Evolutionary conservation across 2,797 vertebrate species (phyloP).

Genomic region (Rhincodon typus): DNA sequence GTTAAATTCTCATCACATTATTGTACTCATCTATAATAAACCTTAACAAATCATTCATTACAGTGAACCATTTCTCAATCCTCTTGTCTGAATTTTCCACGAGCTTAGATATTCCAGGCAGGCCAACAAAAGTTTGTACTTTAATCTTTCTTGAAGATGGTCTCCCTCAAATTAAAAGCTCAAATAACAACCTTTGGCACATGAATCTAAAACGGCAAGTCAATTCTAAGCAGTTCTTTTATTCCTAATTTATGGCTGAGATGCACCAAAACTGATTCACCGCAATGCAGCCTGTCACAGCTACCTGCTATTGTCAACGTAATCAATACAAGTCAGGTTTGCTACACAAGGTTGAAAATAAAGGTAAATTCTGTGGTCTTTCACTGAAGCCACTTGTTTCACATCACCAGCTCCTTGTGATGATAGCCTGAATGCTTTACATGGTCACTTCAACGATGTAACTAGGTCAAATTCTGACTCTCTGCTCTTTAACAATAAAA

Average conservation of each 20-base stretch:
- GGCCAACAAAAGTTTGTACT: not conserved
- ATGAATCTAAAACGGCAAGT: not conserved
- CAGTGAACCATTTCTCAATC: not conserved
- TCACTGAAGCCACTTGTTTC: not conserved
- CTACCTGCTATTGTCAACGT: not conserved
- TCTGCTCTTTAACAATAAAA: not conserved
- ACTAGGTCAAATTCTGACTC: not conserved
- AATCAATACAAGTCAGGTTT: not conserved
- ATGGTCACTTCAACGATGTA: not conserved
- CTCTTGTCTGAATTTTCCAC: not conserved
- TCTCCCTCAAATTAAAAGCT: not conserved
- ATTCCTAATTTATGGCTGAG: not conserved
- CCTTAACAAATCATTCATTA: not conserved
- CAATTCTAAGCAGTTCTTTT: not conserved
- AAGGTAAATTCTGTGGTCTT: not conserved
- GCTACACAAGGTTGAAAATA: not conserved
- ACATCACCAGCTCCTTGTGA: not conserved
- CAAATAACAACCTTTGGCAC: not conserved
- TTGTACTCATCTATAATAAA: not conserved
- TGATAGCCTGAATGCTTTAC: not conserved
- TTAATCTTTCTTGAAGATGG: not conserved
- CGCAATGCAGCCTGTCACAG: not conserved
- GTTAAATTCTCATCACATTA: not conserved
- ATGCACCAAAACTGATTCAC: not conserved
- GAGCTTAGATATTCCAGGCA: not conserved